A percentile compares a stretch with the other conserved stretches of the same genome.
These are phyloP conservation scores for Genyomyrus donnyi DNA, from an alignment of 2,113 vertebrate genomes.

Conservation along the genomic window DNA sequence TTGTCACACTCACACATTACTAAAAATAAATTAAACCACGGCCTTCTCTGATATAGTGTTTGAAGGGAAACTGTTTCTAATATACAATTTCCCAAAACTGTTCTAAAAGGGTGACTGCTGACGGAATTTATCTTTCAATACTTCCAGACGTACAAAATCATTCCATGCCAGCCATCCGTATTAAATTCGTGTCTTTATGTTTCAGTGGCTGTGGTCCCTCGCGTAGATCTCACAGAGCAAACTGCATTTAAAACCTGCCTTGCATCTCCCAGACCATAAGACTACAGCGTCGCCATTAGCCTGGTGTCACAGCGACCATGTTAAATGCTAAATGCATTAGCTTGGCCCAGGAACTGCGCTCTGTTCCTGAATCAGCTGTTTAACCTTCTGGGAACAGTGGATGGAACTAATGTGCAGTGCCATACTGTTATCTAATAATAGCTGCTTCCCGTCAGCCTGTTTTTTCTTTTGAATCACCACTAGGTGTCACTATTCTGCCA, in stretches of 20 bases:
- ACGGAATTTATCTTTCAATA: neutral
- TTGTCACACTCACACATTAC: neutral
- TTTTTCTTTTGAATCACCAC: neutral
- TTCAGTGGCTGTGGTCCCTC: neutral
- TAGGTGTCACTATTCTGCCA: neutral
- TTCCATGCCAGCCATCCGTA: neutral
- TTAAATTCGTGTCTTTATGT: neutral
- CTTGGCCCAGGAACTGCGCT: neutral
- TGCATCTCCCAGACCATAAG: neutral
- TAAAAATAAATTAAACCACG: neutral
- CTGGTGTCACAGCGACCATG: neutral
- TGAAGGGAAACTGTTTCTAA: neutral
- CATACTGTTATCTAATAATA: neutral
- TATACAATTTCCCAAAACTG: neutral
- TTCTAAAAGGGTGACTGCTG: neutral
- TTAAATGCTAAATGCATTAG: neutral
- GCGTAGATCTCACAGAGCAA: neutral
- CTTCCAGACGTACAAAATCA: neutral
- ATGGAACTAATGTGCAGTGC: neutral
- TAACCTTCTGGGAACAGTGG: neutral
- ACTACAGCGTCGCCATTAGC: neutral
- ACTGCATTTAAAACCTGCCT: neutral
- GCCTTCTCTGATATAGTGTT: neutral
- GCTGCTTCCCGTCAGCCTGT: neutral
- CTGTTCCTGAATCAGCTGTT: conserved; percentile 7